Evolutionary conservation across 37 sponge, comb jelly and placozoan genomes (phyloP).

Genomic region (Ephydatia muelleri): DNA sequence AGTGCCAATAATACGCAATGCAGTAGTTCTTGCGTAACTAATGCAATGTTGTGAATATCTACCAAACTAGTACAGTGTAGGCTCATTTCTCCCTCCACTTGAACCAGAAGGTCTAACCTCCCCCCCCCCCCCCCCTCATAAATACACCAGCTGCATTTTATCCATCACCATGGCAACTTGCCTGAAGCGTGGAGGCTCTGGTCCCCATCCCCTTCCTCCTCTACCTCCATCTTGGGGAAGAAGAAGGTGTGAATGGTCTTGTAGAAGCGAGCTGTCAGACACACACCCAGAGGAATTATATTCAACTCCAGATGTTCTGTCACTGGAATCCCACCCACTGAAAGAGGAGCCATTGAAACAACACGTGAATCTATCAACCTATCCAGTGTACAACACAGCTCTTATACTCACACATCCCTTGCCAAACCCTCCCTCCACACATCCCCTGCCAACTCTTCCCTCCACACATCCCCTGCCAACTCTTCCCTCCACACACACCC

Average conservation of each 20-base stretch:
- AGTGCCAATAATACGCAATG: no score
- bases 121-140: no score
- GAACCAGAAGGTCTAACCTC: no score
- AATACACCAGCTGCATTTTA: not conserved
- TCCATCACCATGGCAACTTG: not conserved
- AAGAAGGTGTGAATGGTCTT: constrained; percentile 89
- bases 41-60: no score
- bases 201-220: constrained; percentile 18
- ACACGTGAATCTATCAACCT: not conserved
- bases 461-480: not conserved
- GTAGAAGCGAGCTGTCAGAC: constrained; percentile 79
- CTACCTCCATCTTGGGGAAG: constrained; percentile 64
- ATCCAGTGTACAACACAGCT: not conserved
- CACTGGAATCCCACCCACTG: constrained; percentile 94
- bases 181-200: not conserved
- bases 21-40: no score
- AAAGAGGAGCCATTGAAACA: no score
- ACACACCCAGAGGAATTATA: constrained; percentile 83
- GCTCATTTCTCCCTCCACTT: no score
- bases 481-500: not conserved
- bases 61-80: no score
- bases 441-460: no score
- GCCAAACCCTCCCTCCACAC: no score
- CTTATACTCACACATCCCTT: not conserved
- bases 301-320: constrained; percentile 95